Percentiles rank a stretch among this genome's conserved stretches.
Evolutionary conservation across 2,797 vertebrate genomes (phyloP).

Genomic region (Aeoliscus strigatus): DNA sequence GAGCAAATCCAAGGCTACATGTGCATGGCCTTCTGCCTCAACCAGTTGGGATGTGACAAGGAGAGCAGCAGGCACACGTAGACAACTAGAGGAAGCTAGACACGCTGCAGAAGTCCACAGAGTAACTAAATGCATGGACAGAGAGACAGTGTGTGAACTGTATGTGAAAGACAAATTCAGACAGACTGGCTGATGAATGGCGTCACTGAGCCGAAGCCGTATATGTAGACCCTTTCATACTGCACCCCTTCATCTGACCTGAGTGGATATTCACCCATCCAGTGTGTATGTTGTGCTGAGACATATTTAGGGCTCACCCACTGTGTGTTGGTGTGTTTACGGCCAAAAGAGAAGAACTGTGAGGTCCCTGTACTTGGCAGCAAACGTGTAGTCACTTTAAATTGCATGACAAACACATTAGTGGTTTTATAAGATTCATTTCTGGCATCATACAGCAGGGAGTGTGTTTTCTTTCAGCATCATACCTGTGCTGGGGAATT

Average conservation of each 20-base stretch:
- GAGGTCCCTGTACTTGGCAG: slow-evolving; percentile 21
- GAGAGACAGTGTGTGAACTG: neutral
- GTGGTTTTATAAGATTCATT: slow-evolving; percentile 31
- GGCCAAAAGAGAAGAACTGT: slow-evolving; percentile 12
- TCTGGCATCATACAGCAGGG: neutral
- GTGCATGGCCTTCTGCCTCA: no score
- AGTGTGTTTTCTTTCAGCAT: slow-evolving; percentile 39
- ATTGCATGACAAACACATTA: slow-evolving; percentile 27
- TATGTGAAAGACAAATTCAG: slow-evolving; percentile 23
- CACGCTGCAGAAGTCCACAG: neutral
- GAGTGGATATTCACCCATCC: slow-evolving; percentile 34
- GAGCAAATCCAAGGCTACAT: no score
- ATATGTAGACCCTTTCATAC: slow-evolving; percentile 54
- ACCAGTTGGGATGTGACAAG: no score
- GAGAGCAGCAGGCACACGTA: no score
- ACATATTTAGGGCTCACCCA: slow-evolving; percentile 30
- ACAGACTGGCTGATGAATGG: slow-evolving; percentile 39
- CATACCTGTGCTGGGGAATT: slow-evolving; percentile 22
- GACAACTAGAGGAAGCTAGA: no score
- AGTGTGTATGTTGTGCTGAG: slow-evolving; percentile 24
- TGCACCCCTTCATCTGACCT: neutral
- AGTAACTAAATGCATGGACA: neutral
- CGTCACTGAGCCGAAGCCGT: slow-evolving; percentile 40
- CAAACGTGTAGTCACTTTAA: slow-evolving; percentile 22
- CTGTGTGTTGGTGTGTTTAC: slow-evolving; percentile 21